Percentiles rank a stretch among this genome's conserved stretches.
Conservation (phyloP, 1,140 invertebrate species). For the Pantala flavescens region DNA sequence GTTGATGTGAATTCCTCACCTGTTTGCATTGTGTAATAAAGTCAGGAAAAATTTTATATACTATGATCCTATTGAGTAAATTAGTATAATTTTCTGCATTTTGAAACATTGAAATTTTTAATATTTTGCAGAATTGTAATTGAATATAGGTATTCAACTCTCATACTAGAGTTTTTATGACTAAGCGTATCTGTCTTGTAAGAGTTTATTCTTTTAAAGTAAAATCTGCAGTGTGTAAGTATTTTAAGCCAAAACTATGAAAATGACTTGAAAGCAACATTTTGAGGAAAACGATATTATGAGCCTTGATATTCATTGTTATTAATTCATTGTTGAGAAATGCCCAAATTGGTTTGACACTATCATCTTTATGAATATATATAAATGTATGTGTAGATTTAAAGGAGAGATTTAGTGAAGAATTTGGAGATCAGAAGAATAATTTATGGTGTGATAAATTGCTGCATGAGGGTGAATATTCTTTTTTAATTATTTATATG, state of each 20-base stretch:
- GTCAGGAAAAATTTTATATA: background rate
- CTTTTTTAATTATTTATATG: background rate
- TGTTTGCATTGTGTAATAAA: background rate
- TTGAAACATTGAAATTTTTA: background rate
- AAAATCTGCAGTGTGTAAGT: background rate
- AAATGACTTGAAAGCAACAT: background rate
- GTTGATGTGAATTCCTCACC: background rate
- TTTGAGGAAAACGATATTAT: constrained; percentile 1
- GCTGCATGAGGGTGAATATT: background rate
- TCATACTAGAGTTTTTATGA: background rate
- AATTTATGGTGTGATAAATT: constrained; percentile 14
- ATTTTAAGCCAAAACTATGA: background rate
- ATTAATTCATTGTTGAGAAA: constrained; percentile 13
- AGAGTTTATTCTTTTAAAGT: background rate
- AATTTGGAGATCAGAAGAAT: background rate
- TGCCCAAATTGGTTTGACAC: background rate
- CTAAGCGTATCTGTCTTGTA: background rate
- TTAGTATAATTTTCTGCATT: background rate
- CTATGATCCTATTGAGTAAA: background rate
- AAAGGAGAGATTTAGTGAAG: background rate
- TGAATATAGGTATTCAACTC: background rate
- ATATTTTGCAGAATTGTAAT: background rate
- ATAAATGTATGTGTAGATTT: constrained; percentile 6
- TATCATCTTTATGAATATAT: background rate
- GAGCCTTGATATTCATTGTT: constrained; percentile 16